Evolutionary conservation across 2,888 invertebrate genomes (phyloP).

Genomic region (Nysson spinosus): DNA sequence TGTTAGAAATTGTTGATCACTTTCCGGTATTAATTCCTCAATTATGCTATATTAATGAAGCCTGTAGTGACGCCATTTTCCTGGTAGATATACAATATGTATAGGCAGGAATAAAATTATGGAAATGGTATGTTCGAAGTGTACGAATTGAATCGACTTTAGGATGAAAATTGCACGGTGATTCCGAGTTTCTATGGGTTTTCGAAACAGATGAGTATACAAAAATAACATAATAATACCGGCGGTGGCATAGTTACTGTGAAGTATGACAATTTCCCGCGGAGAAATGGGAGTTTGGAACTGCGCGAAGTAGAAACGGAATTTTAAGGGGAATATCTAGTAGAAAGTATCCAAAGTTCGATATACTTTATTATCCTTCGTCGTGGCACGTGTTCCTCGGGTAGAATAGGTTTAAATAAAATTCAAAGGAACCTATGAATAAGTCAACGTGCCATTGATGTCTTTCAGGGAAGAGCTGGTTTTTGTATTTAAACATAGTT

Average conservation of each 20-base stretch:
- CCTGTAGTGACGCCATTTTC: no score
- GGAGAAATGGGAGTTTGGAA: constrained; percentile 31
- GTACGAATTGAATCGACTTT: no score
- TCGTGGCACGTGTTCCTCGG: constrained; percentile 16
- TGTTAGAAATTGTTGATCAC: no score
- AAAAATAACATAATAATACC: constrained; percentile 21
- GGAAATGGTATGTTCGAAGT: no score
- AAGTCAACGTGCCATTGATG: not conserved
- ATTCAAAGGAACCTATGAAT: not conserved
- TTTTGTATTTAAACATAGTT: no score
- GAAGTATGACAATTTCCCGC: constrained; percentile 21
- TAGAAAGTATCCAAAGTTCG: constrained; percentile 31
- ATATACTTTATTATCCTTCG: constrained; percentile 39
- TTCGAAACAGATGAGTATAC: constrained; percentile 8
- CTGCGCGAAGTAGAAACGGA: constrained; percentile 6
- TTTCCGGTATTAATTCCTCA: no score
- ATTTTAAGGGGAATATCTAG: constrained; percentile 9
- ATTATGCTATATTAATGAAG: no score
- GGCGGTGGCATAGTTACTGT: constrained; percentile 18
- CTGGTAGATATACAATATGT: no score
- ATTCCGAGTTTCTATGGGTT: not conserved
- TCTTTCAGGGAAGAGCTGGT: no score
- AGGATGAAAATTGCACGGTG: not conserved
- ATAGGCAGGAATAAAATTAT: no score
- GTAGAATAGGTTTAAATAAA: constrained; percentile 4